These are phyloP conservation scores for Synergus gifuensis DNA, from an alignment of 2,888 invertebrate genomes.

Conservation along the genomic window DNA sequence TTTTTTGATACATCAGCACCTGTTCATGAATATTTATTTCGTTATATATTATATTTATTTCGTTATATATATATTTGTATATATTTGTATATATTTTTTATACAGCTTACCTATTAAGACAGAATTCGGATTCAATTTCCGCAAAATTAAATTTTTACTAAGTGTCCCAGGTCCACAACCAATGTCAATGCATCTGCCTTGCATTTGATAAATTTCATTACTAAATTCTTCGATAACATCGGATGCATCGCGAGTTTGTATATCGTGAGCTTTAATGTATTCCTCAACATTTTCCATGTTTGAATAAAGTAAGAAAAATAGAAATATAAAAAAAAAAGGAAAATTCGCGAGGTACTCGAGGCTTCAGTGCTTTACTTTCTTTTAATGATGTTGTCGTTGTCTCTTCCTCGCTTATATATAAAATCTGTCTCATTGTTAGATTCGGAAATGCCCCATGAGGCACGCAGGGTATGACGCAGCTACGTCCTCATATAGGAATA, in stretches of 20 bases:
- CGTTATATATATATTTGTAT: too few relatives aligned
- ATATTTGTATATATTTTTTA: not conserved
- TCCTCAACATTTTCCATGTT: slow-evolving; percentile 67
- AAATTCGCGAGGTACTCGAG: not conserved
- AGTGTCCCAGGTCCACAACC: slow-evolving; percentile 88
- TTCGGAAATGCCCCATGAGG: slow-evolving; percentile 23
- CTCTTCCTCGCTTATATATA: slow-evolving; percentile 5
- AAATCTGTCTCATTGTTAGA: not conserved
- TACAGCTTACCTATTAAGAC: slow-evolving; percentile 71
- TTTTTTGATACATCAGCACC: slow-evolving; percentile 86
- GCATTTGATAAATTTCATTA: slow-evolving; percentile 72
- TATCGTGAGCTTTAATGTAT: slow-evolving; percentile 83
- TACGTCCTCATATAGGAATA: too few relatives aligned
- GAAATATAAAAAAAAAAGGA: not conserved
- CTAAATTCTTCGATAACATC: slow-evolving; percentile 83
- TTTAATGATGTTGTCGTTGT: not conserved
- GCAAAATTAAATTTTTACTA: slow-evolving; percentile 82
- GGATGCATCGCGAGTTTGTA: slow-evolving; percentile 84
- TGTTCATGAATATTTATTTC: slow-evolving; percentile 59
- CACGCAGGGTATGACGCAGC: too few relatives aligned
- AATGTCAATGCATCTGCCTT: slow-evolving; percentile 80
- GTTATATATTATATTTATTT: too few relatives aligned
- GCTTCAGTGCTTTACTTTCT: not conserved
- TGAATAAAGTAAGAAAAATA: slow-evolving; percentile 2
- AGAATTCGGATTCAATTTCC: slow-evolving; percentile 81